These are phyloP conservation scores for Cherax quadricarinatus DNA, from an alignment of 1,140 invertebrate species.

Conservation along the genomic window DNA sequence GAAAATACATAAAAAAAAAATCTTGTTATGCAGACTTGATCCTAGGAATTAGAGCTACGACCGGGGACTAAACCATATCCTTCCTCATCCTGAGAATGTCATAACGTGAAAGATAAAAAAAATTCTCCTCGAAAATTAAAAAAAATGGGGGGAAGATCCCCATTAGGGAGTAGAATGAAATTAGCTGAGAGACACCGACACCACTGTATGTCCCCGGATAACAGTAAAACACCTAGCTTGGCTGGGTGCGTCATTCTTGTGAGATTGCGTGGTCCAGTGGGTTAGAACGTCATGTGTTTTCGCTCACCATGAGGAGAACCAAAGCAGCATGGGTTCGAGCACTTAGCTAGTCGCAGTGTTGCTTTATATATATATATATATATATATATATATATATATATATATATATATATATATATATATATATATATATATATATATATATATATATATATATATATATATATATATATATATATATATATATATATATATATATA, in stretches of 20 bases:
- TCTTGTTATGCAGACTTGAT: too few species aligned
- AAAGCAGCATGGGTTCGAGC: too few species aligned
- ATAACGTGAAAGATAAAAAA: background rate
- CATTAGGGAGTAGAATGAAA: background rate
- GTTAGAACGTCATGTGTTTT: too few species aligned
- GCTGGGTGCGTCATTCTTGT: too few species aligned
- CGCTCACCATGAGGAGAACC: too few species aligned
- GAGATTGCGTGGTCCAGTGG: too few species aligned
- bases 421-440: constrained; percentile 13
- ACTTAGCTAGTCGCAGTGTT: too few species aligned
- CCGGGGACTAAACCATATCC: background rate
- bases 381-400: constrained; percentile 13
- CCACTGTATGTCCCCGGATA: background rate
- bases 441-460: constrained; percentile 13
- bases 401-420: constrained; percentile 13
- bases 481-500: background rate
- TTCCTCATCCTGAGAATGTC: background rate
- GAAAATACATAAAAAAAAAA: too few species aligned
- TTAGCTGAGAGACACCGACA: too few species aligned
- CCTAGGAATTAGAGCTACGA: too few species aligned
- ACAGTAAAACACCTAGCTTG: background rate
- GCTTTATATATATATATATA: background rate
- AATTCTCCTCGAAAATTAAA: background rate
- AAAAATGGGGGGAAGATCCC: background rate
- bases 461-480: constrained; percentile 13